phyloP scores from a whole-genome alignment of 1,140 invertebrate genomes.

The Mizuhopecten yessoensis region DNA sequence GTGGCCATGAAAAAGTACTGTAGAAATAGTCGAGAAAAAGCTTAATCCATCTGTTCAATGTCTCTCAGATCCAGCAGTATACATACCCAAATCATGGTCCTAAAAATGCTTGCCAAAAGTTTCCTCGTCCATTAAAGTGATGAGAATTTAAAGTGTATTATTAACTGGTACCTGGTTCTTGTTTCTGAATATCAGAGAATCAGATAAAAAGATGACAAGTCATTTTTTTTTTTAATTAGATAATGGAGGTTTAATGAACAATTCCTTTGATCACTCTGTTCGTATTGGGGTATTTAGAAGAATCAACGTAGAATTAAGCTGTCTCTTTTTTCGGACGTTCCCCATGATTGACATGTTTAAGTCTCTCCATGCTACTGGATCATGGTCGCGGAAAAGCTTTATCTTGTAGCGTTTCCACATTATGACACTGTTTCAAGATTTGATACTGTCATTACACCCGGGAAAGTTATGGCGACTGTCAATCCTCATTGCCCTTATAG shows the following conservation, averaged over 20 bases:
- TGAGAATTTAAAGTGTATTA: no score
- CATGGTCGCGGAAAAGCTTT: conserved; percentile 22
- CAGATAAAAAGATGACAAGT: not conserved
- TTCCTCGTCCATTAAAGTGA: not conserved
- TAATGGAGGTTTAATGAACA: not conserved
- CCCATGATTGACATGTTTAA: not conserved
- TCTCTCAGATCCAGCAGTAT: no score
- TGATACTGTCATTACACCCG: not conserved
- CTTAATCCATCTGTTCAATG: no score
- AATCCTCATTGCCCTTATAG: not conserved
- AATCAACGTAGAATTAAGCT: conserved; percentile 4
- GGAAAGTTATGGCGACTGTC: not conserved
- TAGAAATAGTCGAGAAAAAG: no score
- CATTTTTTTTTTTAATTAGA: not conserved
- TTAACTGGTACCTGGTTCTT: not conserved
- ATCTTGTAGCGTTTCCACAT: not conserved
- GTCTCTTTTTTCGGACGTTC: not conserved
- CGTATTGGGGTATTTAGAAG: not conserved
- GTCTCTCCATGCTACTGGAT: not conserved
- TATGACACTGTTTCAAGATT: conserved; percentile 1
- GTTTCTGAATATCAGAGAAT: not conserved
- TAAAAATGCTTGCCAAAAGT: not conserved
- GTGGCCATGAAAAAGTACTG: no score
- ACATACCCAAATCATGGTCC: no score
- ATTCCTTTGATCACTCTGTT: not conserved